Conservation (phyloP, 2,888 invertebrate genomes). For the Andrena haemorrhoa region DNA sequence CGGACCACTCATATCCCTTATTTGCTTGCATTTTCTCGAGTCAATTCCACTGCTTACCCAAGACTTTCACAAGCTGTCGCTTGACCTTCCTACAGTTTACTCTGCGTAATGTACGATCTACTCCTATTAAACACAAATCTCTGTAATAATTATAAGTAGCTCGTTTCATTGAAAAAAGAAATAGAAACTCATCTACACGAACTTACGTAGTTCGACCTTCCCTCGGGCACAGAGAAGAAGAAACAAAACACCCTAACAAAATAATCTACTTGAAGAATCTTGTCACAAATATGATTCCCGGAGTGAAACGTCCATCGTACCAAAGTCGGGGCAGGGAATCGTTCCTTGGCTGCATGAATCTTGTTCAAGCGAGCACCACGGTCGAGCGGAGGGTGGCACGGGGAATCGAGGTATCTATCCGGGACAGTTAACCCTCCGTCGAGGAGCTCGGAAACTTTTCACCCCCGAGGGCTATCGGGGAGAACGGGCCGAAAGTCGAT, state of each 20-base stretch:
- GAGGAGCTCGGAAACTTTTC: constrained; percentile 40
- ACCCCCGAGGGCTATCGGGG: not conserved
- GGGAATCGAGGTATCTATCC: constrained; percentile 26
- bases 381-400: not conserved
- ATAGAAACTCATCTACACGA: too few species aligned
- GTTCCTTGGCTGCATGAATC: constrained; percentile 4
- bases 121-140: too few species aligned
- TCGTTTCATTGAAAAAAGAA: too few species aligned
- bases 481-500: constrained; percentile 37
- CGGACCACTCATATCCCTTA: not conserved
- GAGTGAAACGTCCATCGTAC: not conserved
- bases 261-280: not conserved
- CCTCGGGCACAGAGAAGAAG: too few species aligned
- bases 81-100: too few species aligned
- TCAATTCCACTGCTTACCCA: too few species aligned
- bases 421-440: constrained; percentile 37
- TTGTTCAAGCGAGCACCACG: not conserved
- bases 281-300: not conserved
- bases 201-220: too few species aligned
- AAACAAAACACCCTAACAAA: not conserved
- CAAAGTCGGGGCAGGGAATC: not conserved
- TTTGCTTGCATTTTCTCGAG: too few species aligned
- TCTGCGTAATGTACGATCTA: too few species aligned
- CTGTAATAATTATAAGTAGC: too few species aligned
- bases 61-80: too few species aligned